Base-by-base conservation (phyloP, 2,113 vertebrate genomes). In the Scytalopus superciliaris region DNA sequence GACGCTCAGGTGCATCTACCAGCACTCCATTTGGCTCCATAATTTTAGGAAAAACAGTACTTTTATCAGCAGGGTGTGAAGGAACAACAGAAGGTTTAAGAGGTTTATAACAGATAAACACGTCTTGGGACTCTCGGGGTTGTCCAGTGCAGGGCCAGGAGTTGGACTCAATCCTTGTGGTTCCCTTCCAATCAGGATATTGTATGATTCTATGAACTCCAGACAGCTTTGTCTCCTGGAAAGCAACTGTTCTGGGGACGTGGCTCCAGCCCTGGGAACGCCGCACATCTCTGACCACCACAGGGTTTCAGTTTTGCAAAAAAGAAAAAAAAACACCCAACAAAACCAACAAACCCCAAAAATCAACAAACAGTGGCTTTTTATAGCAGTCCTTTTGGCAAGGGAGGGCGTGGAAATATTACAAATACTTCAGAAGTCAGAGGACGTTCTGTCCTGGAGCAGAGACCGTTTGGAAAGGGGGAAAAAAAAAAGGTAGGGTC, bases 361-460 rank as follows among this genome's bases (percentile, higher is more conserved):
- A 45, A 72, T 21, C 59, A 87, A 67, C 56, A 81, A 56, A 75
- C 17, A 96, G 93, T 1, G 9, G 70, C 93, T 96, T 97, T 94
- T 92, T 91, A 95, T 96, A 96, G 95, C 92, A 94, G 63, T 40
- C 87, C 93, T 92, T 85, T 68, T 96, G 96, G 96, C 91, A 93
- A 76, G 1, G 0, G 77, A 89, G 73, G 84, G 95, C 45, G 76
- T 93, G 94, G 94, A 97, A 96, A 94, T 97, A 92, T 64, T 93
- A 94, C 75, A 86, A 94, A 97, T 93, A 94, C 90, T 95, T 97
- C 70, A 91, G 87, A 79, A 93, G 94, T 96, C 92, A 97, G 93
- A 94, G 94, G 93, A 96, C 95, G 16, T 97, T 96, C 94, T 95
- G 94, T 97, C 81, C 94, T 72, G 68, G 45, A 94, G 73, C 1